Conservation (phyloP, 2,888 invertebrate species). For the Diaprepes abbreviatus region DNA sequence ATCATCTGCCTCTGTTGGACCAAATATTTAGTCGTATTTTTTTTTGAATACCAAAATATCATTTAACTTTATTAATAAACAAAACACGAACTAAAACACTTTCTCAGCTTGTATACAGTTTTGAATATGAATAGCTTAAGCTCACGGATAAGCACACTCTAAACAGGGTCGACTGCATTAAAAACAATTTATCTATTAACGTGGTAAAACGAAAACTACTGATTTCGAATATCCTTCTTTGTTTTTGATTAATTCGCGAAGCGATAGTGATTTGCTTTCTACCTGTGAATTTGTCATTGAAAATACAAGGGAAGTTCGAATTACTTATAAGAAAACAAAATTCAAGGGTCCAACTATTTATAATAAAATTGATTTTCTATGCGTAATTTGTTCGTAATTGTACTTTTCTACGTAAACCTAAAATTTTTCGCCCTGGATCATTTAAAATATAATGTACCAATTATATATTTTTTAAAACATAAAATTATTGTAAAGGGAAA, state of each 20-base stretch:
- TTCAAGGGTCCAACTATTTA: slow-evolving; percentile 4
- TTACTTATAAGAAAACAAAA: not conserved
- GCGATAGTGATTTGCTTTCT: slow-evolving; percentile 33
- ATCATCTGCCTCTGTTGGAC: too few species aligned
- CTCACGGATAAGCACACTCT: slow-evolving; percentile 33
- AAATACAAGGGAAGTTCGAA: slow-evolving; percentile 14
- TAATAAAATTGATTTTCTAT: not conserved
- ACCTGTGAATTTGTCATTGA: slow-evolving; percentile 31
- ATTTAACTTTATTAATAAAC: slow-evolving; percentile 9
- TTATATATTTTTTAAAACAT: too few species aligned
- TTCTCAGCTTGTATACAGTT: slow-evolving; percentile 14
- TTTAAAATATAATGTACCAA: not conserved
- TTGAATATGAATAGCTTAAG: slow-evolving; percentile 17
- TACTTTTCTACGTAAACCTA: not conserved
- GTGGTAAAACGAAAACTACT: slow-evolving; percentile 10
- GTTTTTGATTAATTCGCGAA: slow-evolving; percentile 21
- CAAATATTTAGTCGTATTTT: too few species aligned
- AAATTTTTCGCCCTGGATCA: not conserved
- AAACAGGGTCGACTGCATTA: slow-evolving; percentile 33
- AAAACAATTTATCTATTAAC: slow-evolving; percentile 26
- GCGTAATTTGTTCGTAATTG: not conserved
- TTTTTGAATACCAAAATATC: not conserved
- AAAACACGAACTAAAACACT: slow-evolving; percentile 31
- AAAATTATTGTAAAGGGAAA: too few species aligned
- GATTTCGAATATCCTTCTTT: slow-evolving; percentile 31